Conservation (phyloP, 2,797 vertebrate species). For the Hirundo rustica region DNA sequence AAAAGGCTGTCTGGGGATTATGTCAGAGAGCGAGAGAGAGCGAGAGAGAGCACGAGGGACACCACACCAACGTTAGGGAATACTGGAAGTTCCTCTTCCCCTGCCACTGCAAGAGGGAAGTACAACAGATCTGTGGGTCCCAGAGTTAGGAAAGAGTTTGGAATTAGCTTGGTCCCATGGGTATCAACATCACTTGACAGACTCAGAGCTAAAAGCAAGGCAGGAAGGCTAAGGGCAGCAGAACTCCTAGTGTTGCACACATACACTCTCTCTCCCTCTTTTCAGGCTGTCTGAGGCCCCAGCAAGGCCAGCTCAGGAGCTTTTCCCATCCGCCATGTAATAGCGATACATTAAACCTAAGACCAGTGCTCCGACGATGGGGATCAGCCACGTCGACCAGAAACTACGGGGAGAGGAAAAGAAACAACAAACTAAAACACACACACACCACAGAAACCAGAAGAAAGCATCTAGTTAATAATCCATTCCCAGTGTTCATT, state of each 20-base stretch:
- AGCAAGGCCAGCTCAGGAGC: conserved; percentile 72
- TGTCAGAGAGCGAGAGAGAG: not conserved
- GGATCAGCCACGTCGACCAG: conserved; percentile 90
- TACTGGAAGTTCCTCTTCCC: not conserved
- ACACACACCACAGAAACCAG: not conserved
- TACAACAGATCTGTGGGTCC: not conserved
- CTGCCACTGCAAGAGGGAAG: not conserved
- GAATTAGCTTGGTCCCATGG: conserved; percentile 26
- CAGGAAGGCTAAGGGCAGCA: not conserved
- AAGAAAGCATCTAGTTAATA: not conserved
- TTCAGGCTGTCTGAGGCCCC: conserved; percentile 16
- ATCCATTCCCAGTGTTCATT: not conserved
- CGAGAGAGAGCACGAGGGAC: not conserved
- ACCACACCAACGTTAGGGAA: not conserved
- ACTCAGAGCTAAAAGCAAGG: conserved; percentile 2
- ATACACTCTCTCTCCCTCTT: not conserved
- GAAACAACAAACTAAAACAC: not conserved
- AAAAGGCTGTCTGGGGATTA: not conserved
- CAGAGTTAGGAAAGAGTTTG: not conserved
- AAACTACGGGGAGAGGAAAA: conserved; percentile 66
- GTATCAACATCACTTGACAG: not conserved
- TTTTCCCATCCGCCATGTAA: conserved; percentile 84
- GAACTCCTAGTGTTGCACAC: not conserved
- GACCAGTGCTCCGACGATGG: conserved; percentile 79
- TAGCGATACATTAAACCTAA: conserved; percentile 89